These are phyloP conservation scores for Lysiphlebus fabarum DNA, from an alignment of 1,140 invertebrate genomes.

Conservation along the genomic window DNA sequence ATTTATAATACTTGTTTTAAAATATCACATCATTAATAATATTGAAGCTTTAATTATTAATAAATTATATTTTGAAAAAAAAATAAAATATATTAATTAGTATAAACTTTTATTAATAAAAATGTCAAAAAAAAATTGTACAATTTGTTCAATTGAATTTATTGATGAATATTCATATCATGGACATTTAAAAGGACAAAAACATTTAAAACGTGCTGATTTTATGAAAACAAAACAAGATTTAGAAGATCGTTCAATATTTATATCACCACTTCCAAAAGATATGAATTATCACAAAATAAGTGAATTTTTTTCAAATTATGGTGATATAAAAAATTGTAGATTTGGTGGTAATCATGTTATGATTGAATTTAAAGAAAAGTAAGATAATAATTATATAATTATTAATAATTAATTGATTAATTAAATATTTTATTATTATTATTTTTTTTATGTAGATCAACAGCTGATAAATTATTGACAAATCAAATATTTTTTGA, in stretches of 20 bases:
- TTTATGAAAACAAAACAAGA: conserved; percentile 23
- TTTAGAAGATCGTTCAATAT: conserved; percentile 43
- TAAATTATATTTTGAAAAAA: no score
- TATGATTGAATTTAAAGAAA: conserved; percentile 40
- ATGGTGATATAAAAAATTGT: conserved; percentile 42
- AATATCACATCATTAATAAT: neutral
- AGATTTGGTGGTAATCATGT: conserved; percentile 31
- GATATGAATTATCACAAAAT: no score
- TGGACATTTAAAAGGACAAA: conserved; percentile 44
- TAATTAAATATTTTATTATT: no score
- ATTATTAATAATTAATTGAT: no score
- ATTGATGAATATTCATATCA: conserved; percentile 35
- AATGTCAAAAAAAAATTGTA: conserved; percentile 36
- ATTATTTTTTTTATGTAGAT: no score
- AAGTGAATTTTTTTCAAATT: conserved; percentile 42
- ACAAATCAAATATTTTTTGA: conserved; percentile 30
- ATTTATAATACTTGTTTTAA: no score
- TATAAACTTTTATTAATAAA: no score
- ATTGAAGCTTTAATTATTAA: no score
- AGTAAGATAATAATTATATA: no score
- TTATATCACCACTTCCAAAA: conserved; percentile 44
- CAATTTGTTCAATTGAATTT: conserved; percentile 42
- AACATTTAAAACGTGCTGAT: conserved; percentile 39
- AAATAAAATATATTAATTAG: no score
- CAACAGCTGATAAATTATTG: conserved; percentile 33